Percentiles rank a stretch among this genome's conserved stretches.
Conservation (phyloP, 2,797 vertebrate species). For the Paguma larvata region DNA sequence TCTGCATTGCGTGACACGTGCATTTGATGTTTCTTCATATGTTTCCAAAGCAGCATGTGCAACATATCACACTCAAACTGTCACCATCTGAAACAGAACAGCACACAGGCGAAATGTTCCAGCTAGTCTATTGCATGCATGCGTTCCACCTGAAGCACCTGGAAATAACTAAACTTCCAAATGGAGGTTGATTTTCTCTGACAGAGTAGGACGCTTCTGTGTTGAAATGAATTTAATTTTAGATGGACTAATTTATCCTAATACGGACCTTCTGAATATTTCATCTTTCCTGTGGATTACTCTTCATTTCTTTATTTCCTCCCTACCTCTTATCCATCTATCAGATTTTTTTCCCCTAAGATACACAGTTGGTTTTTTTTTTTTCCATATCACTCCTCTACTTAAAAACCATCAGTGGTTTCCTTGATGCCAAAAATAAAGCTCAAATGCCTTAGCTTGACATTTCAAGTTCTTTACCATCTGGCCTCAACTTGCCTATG, state of each 20-base stretch:
- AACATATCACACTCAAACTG: conserved; percentile 67
- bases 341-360: conserved; percentile 57
- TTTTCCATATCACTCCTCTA: neutral
- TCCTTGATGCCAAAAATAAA: conserved; percentile 75
- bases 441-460: conserved; percentile 64
- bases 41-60: conserved; percentile 68
- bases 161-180: conserved; percentile 43
- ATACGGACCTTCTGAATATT: neutral
- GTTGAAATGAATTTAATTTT: conserved; percentile 46
- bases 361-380: neutral
- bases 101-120: neutral
- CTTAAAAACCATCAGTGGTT: conserved; percentile 67
- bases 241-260: neutral
- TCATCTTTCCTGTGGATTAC: neutral
- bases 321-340: neutral
- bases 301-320: neutral
- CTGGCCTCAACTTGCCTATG: conserved; percentile 65
- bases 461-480: conserved; percentile 76
- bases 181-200: neutral
- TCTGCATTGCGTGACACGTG: neutral
- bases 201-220: conserved; percentile 1
- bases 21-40: conserved; percentile 53
- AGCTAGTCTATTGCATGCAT: neutral
- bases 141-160: conserved; percentile 15
- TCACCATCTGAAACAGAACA: conserved; percentile 57